A percentile compares a stretch with the other conserved stretches of the same genome.
Conservation (phyloP, 1,140 invertebrate species). For the Drosophila yakuba region DNA sequence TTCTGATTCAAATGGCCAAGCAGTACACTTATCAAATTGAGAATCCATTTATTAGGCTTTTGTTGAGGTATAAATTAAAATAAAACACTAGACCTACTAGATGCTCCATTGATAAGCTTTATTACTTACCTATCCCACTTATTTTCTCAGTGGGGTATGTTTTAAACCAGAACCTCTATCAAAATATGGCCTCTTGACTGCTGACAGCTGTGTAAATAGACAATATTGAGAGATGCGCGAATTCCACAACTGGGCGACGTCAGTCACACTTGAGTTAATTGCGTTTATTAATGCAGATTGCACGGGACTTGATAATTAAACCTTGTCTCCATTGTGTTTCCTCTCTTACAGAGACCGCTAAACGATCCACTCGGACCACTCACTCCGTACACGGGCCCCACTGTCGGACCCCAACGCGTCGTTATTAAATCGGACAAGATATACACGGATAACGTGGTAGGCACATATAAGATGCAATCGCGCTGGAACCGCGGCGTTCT, state of each 20-base stretch:
- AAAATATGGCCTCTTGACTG: not conserved
- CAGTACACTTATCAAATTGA: too few relatives aligned
- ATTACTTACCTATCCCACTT: not conserved
- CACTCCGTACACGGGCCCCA: slow-evolving; percentile 16
- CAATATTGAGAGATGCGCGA: too few relatives aligned
- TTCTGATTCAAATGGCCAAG: too few relatives aligned
- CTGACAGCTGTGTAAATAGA: not conserved
- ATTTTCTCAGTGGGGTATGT: not conserved
- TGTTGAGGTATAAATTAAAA: too few relatives aligned
- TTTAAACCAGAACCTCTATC: not conserved
- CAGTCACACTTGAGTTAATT: too few relatives aligned
- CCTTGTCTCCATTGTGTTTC: not conserved
- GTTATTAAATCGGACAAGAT: slow-evolving; percentile 40
- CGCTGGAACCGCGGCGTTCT: slow-evolving; percentile 85
- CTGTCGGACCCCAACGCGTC: not conserved
- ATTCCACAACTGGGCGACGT: too few relatives aligned
- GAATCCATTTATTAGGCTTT: too few relatives aligned
- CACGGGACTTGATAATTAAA: too few relatives aligned
- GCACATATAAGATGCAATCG: slow-evolving; percentile 54
- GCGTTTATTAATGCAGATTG: too few relatives aligned
- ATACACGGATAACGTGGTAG: slow-evolving; percentile 28
- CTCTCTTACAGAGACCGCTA: not conserved
- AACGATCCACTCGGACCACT: slow-evolving; percentile 19
- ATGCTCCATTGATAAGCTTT: too few relatives aligned
- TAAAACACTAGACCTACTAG: too few relatives aligned